Conservation (phyloP, 1,140 invertebrate species). For the Solenopsis fugax region DNA sequence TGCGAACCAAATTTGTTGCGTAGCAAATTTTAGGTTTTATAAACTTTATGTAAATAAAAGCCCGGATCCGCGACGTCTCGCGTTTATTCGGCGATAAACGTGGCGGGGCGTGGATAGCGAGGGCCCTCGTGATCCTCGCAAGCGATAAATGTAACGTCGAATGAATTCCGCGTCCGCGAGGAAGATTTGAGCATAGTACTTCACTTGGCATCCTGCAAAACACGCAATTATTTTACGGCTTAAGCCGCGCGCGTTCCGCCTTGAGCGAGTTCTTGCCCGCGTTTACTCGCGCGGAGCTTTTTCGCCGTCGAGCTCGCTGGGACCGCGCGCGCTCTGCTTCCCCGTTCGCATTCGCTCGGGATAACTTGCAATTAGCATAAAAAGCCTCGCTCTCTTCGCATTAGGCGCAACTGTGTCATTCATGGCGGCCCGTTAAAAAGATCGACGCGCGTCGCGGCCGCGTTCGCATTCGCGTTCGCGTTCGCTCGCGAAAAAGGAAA, state of each 20-base stretch:
- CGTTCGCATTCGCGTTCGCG: background rate
- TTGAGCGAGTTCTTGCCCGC: constrained; percentile 60
- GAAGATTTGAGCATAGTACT: constrained; percentile 52
- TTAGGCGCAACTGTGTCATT: constrained; percentile 57
- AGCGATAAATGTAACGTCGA: background rate
- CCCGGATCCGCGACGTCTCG: background rate
- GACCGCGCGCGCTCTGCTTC: background rate
- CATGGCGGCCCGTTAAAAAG: constrained; percentile 42
- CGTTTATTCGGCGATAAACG: constrained; percentile 14
- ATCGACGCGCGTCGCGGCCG: background rate
- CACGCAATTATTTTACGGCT: constrained; percentile 64
- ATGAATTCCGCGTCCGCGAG: constrained; percentile 26
- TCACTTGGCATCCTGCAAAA: constrained; percentile 50
- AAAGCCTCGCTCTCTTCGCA: constrained; percentile 43
- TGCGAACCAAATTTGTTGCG: too few relatives aligned
- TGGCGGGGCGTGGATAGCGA: background rate
- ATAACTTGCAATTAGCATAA: constrained; percentile 60
- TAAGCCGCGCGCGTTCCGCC: constrained; percentile 63
- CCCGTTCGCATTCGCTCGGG: constrained; percentile 47
- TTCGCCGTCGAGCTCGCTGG: constrained; percentile 51
- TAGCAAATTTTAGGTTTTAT: background rate
- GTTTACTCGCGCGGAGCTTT: constrained; percentile 51
- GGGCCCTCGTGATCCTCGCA: background rate
- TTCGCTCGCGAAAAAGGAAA: constrained; percentile 20
- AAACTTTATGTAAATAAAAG: background rate